Evolutionary conservation across 92 coral and sea anemone genomes (phyloP).

Genomic region (Desmophyllum pertusum): DNA sequence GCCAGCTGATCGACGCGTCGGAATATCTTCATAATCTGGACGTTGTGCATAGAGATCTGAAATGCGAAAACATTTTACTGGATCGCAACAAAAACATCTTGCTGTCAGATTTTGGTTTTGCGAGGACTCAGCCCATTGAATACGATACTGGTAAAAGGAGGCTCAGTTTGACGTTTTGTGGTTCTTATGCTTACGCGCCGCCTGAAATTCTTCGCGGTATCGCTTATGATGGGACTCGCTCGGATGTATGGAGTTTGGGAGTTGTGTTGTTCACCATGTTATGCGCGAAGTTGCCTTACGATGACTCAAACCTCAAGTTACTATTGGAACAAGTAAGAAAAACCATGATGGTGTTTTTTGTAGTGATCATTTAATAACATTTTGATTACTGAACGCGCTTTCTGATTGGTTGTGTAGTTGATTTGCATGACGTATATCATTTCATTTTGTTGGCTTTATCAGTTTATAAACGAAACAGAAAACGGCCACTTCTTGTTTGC

Average conservation of each 20-base stretch:
- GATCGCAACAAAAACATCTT: slow-evolving; percentile 81
- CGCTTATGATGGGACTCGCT: slow-evolving; percentile 95
- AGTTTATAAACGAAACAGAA: too few relatives aligned
- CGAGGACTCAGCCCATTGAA: slow-evolving; percentile 82
- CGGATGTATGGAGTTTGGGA: slow-evolving; percentile 99
- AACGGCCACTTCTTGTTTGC: too few relatives aligned
- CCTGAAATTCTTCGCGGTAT: slow-evolving; percentile 97
- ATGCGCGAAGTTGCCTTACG: slow-evolving; percentile 96
- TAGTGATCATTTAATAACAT: too few relatives aligned
- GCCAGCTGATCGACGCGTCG: slow-evolving; percentile 88
- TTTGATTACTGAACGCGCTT: neutral
- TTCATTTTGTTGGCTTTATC: too few relatives aligned
- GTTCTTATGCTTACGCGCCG: slow-evolving; percentile 98
- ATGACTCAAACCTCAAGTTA: slow-evolving; percentile 90
- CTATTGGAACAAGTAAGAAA: slow-evolving; percentile 80
- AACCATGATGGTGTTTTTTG: neutral
- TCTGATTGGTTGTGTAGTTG: neutral
- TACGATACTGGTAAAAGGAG: slow-evolving; percentile 86
- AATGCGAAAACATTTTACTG: slow-evolving; percentile 95
- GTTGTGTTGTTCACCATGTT: slow-evolving; percentile 97
- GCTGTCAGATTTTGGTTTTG: slow-evolving; percentile 96
- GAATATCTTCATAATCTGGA: slow-evolving; percentile 87
- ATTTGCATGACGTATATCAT: too few relatives aligned
- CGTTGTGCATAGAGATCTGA: slow-evolving; percentile 95
- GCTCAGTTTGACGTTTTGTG: slow-evolving; percentile 95